Conservation (phyloP, 2,113 vertebrate genomes). For the Lasiurus cinereus region DNA sequence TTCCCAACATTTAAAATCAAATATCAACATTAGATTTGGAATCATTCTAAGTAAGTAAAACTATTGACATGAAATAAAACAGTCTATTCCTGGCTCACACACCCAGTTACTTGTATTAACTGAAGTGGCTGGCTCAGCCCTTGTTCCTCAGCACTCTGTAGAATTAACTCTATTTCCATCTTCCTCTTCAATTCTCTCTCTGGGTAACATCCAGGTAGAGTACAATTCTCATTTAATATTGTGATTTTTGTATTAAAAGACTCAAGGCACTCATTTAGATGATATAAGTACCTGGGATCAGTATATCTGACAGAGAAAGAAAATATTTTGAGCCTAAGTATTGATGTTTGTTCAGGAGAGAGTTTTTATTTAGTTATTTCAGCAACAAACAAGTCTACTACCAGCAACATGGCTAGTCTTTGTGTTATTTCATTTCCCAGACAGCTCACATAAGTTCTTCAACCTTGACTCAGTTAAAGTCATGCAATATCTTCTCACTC, state of each 20-base stretch:
- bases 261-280: background rate
- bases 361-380: background rate
- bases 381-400: background rate
- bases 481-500: background rate
- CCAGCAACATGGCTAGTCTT: background rate
- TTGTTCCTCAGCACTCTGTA: background rate
- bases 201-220: background rate
- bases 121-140: background rate
- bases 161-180: background rate
- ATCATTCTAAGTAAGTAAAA: constrained; percentile 86
- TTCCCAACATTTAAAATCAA: constrained; percentile 58
- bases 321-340: background rate
- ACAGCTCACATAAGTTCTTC: background rate
- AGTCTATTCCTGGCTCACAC: background rate
- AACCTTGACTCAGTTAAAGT: background rate
- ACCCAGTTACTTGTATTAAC: background rate
- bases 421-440: constrained; percentile 18
- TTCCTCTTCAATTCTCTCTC: background rate
- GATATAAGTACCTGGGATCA: background rate
- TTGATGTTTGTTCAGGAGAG: background rate
- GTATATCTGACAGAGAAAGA: background rate
- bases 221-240: background rate
- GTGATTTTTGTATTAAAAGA: constrained; percentile 13
- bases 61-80: background rate
- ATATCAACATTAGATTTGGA: constrained; percentile 82